Conservation (phyloP, 2,888 invertebrate genomes). For the Cephonodes hylas region DNA sequence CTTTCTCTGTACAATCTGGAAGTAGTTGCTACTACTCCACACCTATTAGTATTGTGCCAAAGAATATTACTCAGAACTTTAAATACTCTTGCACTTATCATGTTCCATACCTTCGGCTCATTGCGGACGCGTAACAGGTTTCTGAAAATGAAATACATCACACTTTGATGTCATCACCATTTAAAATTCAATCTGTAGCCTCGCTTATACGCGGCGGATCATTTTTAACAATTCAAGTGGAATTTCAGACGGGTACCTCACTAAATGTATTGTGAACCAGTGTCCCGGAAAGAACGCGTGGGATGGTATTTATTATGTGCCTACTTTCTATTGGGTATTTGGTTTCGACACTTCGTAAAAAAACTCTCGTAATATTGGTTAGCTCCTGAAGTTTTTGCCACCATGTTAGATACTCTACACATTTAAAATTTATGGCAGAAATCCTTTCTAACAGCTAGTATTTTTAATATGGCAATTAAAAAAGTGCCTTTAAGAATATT, state of each 20-base stretch:
- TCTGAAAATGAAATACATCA: conserved; percentile 35
- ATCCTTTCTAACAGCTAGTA: too few relatives aligned
- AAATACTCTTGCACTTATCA: too few relatives aligned
- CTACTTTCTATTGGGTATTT: background rate
- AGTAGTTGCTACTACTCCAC: too few relatives aligned
- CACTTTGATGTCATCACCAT: background rate
- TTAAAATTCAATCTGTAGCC: background rate
- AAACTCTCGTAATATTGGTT: background rate
- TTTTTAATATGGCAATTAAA: too few relatives aligned
- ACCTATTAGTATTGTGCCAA: too few relatives aligned
- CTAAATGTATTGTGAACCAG: conserved; percentile 10
- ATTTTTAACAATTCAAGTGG: background rate
- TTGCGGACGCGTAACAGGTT: conserved; percentile 33
- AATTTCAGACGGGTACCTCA: background rate
- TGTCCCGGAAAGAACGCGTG: conserved; percentile 24
- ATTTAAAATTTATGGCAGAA: too few relatives aligned
- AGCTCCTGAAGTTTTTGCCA: too few relatives aligned
- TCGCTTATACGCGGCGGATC: background rate
- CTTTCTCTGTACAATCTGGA: too few relatives aligned
- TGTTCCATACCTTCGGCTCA: conserved; percentile 21
- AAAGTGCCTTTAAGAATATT: too few relatives aligned
- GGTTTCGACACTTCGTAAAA: background rate
- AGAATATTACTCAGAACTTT: too few relatives aligned
- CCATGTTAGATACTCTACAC: too few relatives aligned
- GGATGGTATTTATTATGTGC: conserved; percentile 13